Conservation (phyloP, 2,888 invertebrate genomes). For the Caenorhabditis afra region DNA sequence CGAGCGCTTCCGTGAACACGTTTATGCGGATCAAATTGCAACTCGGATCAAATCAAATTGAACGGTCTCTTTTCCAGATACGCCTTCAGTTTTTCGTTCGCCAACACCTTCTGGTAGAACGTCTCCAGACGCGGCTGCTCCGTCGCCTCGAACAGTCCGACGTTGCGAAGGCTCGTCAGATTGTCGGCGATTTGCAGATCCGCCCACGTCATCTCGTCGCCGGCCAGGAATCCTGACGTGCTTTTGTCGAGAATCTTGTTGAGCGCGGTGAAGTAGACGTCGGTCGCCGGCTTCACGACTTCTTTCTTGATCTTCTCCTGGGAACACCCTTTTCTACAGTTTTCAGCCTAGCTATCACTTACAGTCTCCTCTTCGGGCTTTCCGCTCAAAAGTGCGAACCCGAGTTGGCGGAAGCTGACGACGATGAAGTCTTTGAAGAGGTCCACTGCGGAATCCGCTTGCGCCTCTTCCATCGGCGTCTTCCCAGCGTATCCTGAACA, state of each 20-base stretch:
- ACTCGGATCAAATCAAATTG: neutral
- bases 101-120: neutral
- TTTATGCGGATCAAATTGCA: no score
- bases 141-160: slow-evolving; percentile 2
- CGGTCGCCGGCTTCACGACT: slow-evolving; percentile 18
- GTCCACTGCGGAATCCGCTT: slow-evolving; percentile 17
- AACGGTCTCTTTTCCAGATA: neutral
- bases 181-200: slow-evolving; percentile 44
- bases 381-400: neutral
- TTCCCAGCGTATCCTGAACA: slow-evolving; percentile 25
- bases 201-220: slow-evolving; percentile 38
- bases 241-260: slow-evolving; percentile 23
- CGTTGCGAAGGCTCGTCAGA: slow-evolving; percentile 11
- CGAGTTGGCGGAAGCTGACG: slow-evolving; percentile 7
- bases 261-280: slow-evolving; percentile 8
- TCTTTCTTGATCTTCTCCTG: slow-evolving; percentile 28
- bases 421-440: slow-evolving; percentile 33
- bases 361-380: slow-evolving; percentile 23
- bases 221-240: slow-evolving; percentile 41
- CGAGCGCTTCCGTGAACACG: no score
- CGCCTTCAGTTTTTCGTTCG: neutral
- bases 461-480: slow-evolving; percentile 10
- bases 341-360: neutral
- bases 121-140: slow-evolving; percentile 5
- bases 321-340: neutral